Percentiles rank a stretch among this genome's conserved stretches.
phyloP scores from a whole-genome alignment of 2,797 vertebrate species.

The Enteromius anoplus region DNA sequence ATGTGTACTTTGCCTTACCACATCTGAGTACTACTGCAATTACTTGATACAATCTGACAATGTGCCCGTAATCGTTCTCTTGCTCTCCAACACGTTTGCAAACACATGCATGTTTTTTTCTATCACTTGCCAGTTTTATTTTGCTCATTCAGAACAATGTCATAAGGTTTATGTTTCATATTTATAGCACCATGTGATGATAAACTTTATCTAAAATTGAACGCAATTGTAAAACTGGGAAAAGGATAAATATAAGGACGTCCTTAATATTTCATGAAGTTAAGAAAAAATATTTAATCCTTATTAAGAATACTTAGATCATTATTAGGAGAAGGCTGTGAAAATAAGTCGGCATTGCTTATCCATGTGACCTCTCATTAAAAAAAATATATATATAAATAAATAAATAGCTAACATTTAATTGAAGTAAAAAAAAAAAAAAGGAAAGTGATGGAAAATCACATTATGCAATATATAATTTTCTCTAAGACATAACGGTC shows the following conservation, averaged over 20 bases:
- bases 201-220: background rate
- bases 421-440: too few species aligned
- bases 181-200: background rate
- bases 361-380: background rate
- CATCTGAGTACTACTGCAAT: slow-evolving; percentile 20
- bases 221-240: background rate
- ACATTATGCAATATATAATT: too few species aligned
- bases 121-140: background rate
- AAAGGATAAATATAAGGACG: background rate
- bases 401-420: background rate
- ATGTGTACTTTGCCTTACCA: slow-evolving; percentile 30
- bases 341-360: background rate
- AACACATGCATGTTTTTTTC: background rate
- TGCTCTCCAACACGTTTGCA: slow-evolving; percentile 11
- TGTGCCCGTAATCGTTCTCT: slow-evolving; percentile 3
- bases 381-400: background rate
- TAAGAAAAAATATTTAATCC: background rate
- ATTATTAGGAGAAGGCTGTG: background rate
- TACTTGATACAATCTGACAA: slow-evolving; percentile 37
- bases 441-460: too few species aligned
- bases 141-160: slow-evolving; percentile 7
- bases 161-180: background rate
- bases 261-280: background rate
- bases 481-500: too few species aligned
- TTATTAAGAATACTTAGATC: background rate